Percentiles rank a stretch among this genome's conserved stretches.
Evolutionary conservation across 2,888 invertebrate genomes (phyloP).

Genomic region (Eudemis profundana): DNA sequence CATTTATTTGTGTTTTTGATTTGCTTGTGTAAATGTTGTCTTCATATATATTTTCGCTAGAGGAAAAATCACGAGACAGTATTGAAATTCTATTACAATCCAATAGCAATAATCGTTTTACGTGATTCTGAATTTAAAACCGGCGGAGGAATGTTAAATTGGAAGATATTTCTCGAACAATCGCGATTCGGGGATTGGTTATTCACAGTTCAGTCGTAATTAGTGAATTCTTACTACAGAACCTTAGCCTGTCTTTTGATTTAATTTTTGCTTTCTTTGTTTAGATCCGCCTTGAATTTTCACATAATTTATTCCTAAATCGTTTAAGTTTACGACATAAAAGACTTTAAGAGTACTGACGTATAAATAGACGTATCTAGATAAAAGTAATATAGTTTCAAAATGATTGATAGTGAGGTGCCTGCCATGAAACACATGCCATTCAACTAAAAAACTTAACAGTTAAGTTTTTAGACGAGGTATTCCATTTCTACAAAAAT

Average conservation of each 20-base stretch:
- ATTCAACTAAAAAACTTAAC: not conserved
- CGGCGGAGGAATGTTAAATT: conserved; percentile 45
- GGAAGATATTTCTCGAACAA: conserved; percentile 48
- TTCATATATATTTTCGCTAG: not conserved
- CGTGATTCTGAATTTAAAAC: conserved; percentile 47
- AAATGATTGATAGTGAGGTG: not conserved
- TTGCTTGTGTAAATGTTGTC: conserved; percentile 47
- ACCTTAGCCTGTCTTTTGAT: not conserved
- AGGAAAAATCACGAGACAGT: not conserved
- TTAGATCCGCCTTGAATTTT: not conserved
- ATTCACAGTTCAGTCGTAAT: conserved; percentile 16
- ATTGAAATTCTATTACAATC: conserved; percentile 44
- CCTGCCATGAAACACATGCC: conserved; percentile 7
- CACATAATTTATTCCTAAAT: not conserved
- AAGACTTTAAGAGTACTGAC: not conserved
- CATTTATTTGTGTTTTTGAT: conserved; percentile 50
- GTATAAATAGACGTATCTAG: not conserved
- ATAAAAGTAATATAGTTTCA: conserved; percentile 2
- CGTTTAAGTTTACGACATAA: not conserved
- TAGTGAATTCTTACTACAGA: not conserved
- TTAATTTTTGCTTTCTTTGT: not conserved
- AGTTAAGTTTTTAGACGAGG: not conserved
- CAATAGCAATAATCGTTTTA: conserved; percentile 43
- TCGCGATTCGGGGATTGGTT: conserved; percentile 26
- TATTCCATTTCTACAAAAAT: not conserved